These are phyloP conservation scores for Gadopsis bispinosus DNA, from an alignment of 2,797 vertebrate genomes.

Conservation along the genomic window DNA sequence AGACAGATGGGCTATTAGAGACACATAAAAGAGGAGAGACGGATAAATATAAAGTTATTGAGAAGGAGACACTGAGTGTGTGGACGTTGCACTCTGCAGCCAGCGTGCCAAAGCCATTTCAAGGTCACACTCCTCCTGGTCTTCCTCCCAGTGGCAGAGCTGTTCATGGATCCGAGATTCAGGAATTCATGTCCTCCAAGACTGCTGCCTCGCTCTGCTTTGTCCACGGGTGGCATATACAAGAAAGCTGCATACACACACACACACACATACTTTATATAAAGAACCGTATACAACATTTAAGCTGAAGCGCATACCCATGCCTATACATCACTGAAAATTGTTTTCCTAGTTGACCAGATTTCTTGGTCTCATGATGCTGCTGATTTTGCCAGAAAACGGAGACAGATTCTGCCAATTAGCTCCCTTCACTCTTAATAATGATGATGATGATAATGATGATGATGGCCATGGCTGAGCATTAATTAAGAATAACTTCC, in stretches of 20 bases:
- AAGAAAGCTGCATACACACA: neutral
- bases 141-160: conserved; percentile 30
- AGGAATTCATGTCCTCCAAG: conserved; percentile 62
- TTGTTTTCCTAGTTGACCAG: too few relatives aligned
- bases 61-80: conserved; percentile 27
- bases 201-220: conserved; percentile 26
- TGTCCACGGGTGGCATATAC: conserved; percentile 11
- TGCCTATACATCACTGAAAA: neutral
- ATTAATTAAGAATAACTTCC: conserved; percentile 38
- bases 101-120: conserved; percentile 44
- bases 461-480: conserved; percentile 36
- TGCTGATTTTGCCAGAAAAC: conserved; percentile 19
- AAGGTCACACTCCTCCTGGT: conserved; percentile 52
- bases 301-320: neutral
- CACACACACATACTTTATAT: neutral
- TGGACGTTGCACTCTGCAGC: conserved; percentile 29
- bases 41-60: conserved; percentile 53
- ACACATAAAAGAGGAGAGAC: conserved; percentile 41
- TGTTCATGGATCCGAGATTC: conserved; percentile 46
- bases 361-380: conserved; percentile 3
- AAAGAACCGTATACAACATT: neutral
- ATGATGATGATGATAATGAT: conserved; percentile 46
- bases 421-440: conserved; percentile 38
- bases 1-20: conserved; percentile 41
- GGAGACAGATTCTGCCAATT: conserved; percentile 39